Evolutionary conservation across 1,140 invertebrate genomes (phyloP), one percentile per base, ranked within the genome.

Genomic region (Metopolophium dirhodum): DNA sequence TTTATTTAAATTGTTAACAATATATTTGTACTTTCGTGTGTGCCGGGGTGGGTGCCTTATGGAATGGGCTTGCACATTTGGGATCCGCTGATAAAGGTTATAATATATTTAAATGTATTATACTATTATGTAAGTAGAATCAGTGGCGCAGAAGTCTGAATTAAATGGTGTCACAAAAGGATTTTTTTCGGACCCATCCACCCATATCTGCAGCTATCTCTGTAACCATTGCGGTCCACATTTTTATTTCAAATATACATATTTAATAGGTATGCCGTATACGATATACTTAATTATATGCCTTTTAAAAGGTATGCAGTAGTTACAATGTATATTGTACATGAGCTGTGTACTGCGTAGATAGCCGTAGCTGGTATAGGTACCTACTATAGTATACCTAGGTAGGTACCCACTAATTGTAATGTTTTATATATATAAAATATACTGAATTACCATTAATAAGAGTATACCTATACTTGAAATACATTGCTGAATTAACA

Each of bases 1-100:
- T 18, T 3, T 0, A 61, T 30, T 3, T 18, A n/a, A 54, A 23
- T 54, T 54, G 22, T 7, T 68, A n/a, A n/a, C n/a, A n/a, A 7
- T 6, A 77, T 7, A 14, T n/a, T 77, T 35, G n/a, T 68, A 4
- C n/a, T 77, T 77, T 77, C 6, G 14, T 9, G 18, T 68, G 11
- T 4, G 4, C 9, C 30, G 11, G 3, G 0, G 26, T 4, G 3
- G 0, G 26, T 4, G 0, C 14, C 6, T n/a, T 35, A 41, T 77
- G 61, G 2, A 77, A n/a, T 77, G 30, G 18, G 23, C 30, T 77
- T 77, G 9, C 30, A n/a, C n/a, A 20, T n/a, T 77, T 1, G n/a
- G 14, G n/a, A 77, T 77, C n/a, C 30, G 1, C 14, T 77, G n/a
- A 77, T 77, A 18, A 77, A 77, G 30, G n/a, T 77, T 77, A n/a